Evolutionary conservation across 2,113 vertebrate species (phyloP).

Genomic region (Suricata suricatta): DNA sequence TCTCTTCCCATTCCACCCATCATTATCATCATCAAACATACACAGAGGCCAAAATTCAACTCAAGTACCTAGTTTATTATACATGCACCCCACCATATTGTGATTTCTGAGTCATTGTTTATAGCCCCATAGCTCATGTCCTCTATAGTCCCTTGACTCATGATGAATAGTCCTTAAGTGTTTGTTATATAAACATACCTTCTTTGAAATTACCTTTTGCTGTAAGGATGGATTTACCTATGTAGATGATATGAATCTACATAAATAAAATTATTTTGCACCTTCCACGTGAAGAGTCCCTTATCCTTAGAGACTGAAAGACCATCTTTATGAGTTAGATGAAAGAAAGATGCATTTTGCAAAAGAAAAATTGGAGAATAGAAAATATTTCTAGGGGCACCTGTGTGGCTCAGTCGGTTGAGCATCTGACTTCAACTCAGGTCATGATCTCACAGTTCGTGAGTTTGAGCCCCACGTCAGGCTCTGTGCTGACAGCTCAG

Average conservation of each 20-base stretch:
- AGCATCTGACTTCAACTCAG: too few relatives aligned
- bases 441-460: too few relatives aligned
- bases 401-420: too few relatives aligned
- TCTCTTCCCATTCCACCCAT: background rate
- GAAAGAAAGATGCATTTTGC: background rate
- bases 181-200: background rate
- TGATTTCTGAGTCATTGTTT: background rate
- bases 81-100: background rate
- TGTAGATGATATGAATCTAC: too few relatives aligned
- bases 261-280: slow-evolving; percentile 9
- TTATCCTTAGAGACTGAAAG: slow-evolving; percentile 63
- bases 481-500: too few relatives aligned
- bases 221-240: background rate
- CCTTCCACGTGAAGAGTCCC: slow-evolving; percentile 73
- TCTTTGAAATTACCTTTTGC: slow-evolving; percentile 30
- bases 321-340: background rate
- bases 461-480: too few relatives aligned
- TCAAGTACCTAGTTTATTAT: background rate
- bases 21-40: background rate
- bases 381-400: background rate
- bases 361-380: slow-evolving; percentile 6
- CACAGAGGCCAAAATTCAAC: background rate
- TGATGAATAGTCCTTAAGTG: background rate
- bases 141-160: background rate
- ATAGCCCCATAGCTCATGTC: background rate